Percentiles rank a stretch among this genome's conserved stretches.
Conservation (phyloP, 2,888 invertebrate species). For the Spisula solida region DNA sequence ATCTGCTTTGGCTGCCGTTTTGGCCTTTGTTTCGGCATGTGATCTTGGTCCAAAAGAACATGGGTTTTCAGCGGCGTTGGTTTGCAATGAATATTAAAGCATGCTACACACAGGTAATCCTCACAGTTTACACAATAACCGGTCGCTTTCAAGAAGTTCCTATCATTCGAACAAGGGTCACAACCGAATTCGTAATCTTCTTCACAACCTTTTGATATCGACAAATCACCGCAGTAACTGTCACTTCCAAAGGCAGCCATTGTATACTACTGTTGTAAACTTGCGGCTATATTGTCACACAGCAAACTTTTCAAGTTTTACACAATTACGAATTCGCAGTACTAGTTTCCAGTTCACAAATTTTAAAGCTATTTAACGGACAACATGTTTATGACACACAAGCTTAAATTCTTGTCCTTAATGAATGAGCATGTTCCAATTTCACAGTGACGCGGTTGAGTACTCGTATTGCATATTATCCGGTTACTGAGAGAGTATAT, state of each 20-base stretch:
- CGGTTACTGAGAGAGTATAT: too few species aligned
- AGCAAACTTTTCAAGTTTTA: too few species aligned
- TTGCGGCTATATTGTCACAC: too few species aligned
- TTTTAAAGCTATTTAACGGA: too few species aligned
- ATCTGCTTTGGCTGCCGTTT: not conserved
- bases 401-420: too few species aligned
- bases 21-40: constrained; percentile 28
- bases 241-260: not conserved
- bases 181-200: constrained; percentile 12
- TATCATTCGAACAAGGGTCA: constrained; percentile 18
- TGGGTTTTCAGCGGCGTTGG: constrained; percentile 9
- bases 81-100: not conserved
- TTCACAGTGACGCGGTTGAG: too few species aligned
- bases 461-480: too few species aligned
- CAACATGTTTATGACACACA: too few species aligned
- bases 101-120: constrained; percentile 15
- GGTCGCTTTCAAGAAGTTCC: not conserved
- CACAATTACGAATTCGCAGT: too few species aligned
- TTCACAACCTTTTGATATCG: not conserved
- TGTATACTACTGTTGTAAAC: not conserved
- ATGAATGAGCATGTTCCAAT: too few species aligned
- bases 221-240: not conserved
- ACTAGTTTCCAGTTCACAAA: too few species aligned
- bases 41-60: not conserved
- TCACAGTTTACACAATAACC: constrained; percentile 17